These are phyloP conservation scores for Alfaro cultratus DNA, from an alignment of 2,797 vertebrate species.

Conservation along the genomic window DNA sequence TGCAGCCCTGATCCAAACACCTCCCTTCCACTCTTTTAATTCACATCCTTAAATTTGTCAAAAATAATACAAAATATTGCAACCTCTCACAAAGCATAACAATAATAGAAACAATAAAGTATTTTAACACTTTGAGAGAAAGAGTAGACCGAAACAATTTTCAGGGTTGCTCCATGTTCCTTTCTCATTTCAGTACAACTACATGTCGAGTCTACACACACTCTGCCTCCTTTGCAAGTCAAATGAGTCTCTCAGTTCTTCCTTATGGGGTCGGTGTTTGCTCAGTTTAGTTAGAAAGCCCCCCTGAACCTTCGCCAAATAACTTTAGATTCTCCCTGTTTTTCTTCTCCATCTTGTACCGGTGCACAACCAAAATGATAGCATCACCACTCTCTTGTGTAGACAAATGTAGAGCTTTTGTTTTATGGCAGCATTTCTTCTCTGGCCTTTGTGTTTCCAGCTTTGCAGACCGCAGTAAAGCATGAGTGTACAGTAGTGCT, in stretches of 20 bases:
- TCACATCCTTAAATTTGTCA: background rate
- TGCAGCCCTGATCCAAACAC: background rate
- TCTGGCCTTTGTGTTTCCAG: slow-evolving; percentile 8
- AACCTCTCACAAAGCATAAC: background rate
- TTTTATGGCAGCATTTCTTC: background rate
- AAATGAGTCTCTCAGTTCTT: background rate
- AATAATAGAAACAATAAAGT: background rate
- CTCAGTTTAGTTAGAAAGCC: background rate
- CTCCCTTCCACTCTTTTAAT: background rate
- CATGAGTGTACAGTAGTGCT: slow-evolving; percentile 10
- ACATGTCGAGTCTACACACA: background rate
- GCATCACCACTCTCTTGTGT: background rate
- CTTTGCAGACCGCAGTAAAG: slow-evolving; percentile 37
- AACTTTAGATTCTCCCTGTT: background rate
- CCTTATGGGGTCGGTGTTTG: background rate
- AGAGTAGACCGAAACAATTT: background rate
- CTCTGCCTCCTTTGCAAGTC: background rate
- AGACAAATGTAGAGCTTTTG: background rate
- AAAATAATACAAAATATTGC: background rate
- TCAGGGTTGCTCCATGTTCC: background rate
- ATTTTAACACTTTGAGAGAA: background rate
- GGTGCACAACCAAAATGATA: background rate
- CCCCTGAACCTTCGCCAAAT: background rate
- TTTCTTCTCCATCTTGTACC: background rate
- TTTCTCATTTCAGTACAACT: background rate